Conservation (phyloP, 2,888 invertebrate species). For the Aspidapion aeneum region DNA sequence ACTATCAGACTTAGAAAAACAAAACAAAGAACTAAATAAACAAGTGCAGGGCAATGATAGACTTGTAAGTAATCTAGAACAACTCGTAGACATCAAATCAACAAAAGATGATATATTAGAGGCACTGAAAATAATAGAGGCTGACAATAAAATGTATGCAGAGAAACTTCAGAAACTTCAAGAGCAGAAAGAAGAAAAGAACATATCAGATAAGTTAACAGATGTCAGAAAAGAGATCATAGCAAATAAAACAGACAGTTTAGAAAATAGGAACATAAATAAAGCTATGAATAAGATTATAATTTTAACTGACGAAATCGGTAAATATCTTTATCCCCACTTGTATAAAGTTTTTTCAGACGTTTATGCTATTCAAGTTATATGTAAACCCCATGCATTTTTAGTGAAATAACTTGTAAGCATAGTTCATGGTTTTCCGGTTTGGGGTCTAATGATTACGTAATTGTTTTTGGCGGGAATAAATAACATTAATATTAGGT, state of each 20-base stretch:
- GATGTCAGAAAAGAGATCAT: background rate
- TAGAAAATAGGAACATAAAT: background rate
- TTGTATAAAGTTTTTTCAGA: background rate
- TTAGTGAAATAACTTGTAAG: background rate
- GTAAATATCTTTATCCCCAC: background rate
- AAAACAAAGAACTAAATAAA: background rate
- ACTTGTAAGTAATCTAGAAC: background rate
- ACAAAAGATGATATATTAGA: background rate
- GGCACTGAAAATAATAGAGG: background rate
- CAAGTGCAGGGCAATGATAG: background rate
- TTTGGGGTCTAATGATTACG: background rate
- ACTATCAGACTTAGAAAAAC: background rate
- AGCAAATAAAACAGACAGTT: background rate
- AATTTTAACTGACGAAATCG: background rate
- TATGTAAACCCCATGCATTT: background rate
- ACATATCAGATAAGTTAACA: background rate
- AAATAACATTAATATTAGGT: background rate
- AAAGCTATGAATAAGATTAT: background rate
- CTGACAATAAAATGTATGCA: background rate
- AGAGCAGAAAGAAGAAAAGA: background rate
- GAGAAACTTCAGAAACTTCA: background rate
- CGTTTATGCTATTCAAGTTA: background rate
- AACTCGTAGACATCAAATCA: background rate
- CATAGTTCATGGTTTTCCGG: background rate
- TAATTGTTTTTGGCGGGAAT: background rate